A percentile compares a stretch with the other conserved stretches of the same genome.
phyloP scores from a whole-genome alignment of 2,797 vertebrate species.

The Craterocephalus amniculus region DNA sequence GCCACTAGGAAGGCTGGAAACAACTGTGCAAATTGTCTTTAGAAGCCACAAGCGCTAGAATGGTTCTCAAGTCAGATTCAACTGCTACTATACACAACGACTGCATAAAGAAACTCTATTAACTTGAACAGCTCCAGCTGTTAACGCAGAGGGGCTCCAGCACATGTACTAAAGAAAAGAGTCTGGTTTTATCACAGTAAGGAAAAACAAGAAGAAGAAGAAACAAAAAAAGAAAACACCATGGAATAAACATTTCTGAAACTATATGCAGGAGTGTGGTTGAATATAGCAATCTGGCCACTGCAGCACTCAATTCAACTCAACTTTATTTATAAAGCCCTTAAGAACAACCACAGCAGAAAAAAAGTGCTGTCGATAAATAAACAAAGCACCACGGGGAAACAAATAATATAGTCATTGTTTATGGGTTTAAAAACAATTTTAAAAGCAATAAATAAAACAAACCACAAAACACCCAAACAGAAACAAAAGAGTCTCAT shows the following conservation, averaged over 20 bases:
- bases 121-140: constrained; percentile 48
- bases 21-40: constrained; percentile 53
- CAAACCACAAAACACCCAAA: too few relatives aligned
- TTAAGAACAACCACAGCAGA: too few relatives aligned
- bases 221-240: constrained; percentile 9
- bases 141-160: constrained; percentile 24
- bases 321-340: too few relatives aligned
- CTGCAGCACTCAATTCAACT: background rate
- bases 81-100: constrained; percentile 17
- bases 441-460: too few relatives aligned
- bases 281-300: constrained; percentile 25
- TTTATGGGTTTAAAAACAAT: too few relatives aligned
- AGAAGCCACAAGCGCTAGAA: constrained; percentile 36
- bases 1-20: constrained; percentile 28
- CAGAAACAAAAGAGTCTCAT: too few relatives aligned
- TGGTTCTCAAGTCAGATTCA: constrained; percentile 36
- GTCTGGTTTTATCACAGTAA: background rate
- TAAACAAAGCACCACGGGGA: too few relatives aligned
- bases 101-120: constrained; percentile 34
- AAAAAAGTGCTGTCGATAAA: too few relatives aligned
- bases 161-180: background rate
- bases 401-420: too few relatives aligned
- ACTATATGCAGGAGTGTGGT: constrained; percentile 5
- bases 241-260: constrained; percentile 14
- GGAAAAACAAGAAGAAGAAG: background rate